Evolutionary conservation across 2,888 invertebrate species (phyloP), one percentile per base, ranked within the genome.

Genomic region (Stenoptilia bipunctidactyla): DNA sequence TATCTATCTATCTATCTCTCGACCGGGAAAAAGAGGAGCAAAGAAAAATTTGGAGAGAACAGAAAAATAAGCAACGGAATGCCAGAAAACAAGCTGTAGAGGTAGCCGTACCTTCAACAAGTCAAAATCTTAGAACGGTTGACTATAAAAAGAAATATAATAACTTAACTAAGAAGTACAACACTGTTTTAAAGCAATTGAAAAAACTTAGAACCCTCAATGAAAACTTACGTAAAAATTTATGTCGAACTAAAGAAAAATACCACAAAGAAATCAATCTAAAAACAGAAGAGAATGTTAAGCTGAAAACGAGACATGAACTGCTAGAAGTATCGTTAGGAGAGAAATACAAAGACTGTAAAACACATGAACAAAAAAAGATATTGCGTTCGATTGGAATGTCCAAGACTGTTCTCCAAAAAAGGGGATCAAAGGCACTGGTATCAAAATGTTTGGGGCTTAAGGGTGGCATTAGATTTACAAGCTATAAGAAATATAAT

Each of bases 11-110:
- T n/a, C n/a, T n/a, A n/a, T n/a, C n/a, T n/a, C n/a, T n/a, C n/a
- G n/a, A n/a, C n/a, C n/a, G n/a, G n/a, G n/a, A n/a, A n/a, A n/a
- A n/a, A n/a, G n/a, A n/a, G n/a, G n/a, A n/a, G n/a, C n/a, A 13
- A 35, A 33, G 27, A 39, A 39, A 34, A 25, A 34, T 36, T 2
- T 36, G 27, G 15, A 27, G 33, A 40, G n/a, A 34, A 9, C 27
- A 37, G 27, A 27, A 37, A 27, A 27, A 37, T 27, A 27, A 27
- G 9, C 25, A 27, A 27, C 20, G 14, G 14, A 27, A 27, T 27
- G 13, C 13, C 13, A 27, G 13, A 27, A 25, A 14, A 37, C 13
- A 37, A n/a, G 14, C 9, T 37, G 25, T 20, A 20, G 12, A 37
- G 27, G 27, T 14, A 37, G 27, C 20, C 15, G 13, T 13, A 27